Conservation (phyloP, 2,113 vertebrate genomes). For the Strigops habroptila region DNA sequence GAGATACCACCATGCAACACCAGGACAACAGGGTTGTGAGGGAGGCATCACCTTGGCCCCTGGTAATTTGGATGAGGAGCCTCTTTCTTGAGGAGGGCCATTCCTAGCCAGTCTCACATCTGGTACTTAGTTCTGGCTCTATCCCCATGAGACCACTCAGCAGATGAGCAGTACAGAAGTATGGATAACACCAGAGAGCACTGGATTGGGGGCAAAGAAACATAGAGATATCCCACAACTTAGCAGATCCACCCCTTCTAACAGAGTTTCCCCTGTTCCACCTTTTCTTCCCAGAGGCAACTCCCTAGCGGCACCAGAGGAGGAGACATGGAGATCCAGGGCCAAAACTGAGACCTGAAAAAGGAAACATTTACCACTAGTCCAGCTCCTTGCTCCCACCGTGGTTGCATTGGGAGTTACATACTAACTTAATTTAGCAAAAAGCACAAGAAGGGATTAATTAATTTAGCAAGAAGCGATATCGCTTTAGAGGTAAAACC, state of each 20-base stretch:
- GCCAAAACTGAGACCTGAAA: background rate
- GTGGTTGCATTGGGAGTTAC: accelerated
- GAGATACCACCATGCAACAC: background rate
- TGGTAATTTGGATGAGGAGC: background rate
- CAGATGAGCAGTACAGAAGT: background rate
- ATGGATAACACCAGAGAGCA: accelerated
- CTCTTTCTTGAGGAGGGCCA: background rate
- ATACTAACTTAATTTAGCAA: background rate
- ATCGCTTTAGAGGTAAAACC: background rate
- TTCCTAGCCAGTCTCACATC: background rate
- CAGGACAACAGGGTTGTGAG: accelerated
- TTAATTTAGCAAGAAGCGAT: background rate
- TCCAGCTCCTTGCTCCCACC: background rate
- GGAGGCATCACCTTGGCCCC: background rate
- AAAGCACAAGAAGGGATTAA: too few relatives aligned
- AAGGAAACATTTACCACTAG: background rate
- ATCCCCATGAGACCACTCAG: background rate
- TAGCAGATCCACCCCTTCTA: background rate
- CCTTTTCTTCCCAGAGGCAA: background rate
- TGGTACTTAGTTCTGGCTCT: background rate
- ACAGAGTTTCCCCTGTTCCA: background rate
- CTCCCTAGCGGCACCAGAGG: background rate
- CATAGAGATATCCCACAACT: background rate
- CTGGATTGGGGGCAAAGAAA: background rate
- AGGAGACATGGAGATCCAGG: background rate